phyloP scores from a whole-genome alignment of 2,888 invertebrate species.

The Euphydryas editha region DNA sequence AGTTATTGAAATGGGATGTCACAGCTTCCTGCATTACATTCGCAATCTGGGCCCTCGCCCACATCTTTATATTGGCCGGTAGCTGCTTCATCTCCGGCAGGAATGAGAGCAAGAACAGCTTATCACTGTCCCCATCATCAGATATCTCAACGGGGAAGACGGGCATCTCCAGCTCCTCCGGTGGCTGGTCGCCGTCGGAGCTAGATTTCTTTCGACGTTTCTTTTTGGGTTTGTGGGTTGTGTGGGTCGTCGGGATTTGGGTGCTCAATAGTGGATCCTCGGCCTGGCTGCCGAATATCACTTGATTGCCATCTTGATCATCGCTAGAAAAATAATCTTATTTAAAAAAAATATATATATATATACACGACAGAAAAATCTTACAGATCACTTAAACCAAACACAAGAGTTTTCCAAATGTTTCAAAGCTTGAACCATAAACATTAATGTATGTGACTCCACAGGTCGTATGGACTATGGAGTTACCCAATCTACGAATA shows the following conservation, averaged over 20 bases:
- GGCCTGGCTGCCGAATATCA: constrained; percentile 28
- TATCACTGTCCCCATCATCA: constrained; percentile 68
- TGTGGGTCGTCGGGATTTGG: not conserved
- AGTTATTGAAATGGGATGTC: constrained; percentile 61
- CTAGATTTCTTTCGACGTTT: constrained; percentile 52
- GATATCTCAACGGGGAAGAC: constrained; percentile 60
- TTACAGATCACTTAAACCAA: not conserved
- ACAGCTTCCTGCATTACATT: constrained; percentile 78
- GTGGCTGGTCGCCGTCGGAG: constrained; percentile 48
- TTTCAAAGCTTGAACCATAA: no score
- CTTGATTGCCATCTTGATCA: constrained; percentile 29
- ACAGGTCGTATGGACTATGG: no score
- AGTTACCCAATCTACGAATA: no score
- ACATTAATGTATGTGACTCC: no score
- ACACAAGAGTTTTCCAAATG: no score
- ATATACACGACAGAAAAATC: no score
- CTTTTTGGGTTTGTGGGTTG: constrained; percentile 43
- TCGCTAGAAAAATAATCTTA: constrained; percentile 25
- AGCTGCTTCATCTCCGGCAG: constrained; percentile 74
- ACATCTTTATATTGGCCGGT: constrained; percentile 74
- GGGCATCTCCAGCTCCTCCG: constrained; percentile 68
- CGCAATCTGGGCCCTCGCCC: constrained; percentile 75
- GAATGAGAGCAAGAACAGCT: constrained; percentile 70
- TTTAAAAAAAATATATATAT: not conserved
- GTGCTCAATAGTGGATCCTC: constrained; percentile 31